phyloP scores from a whole-genome alignment of 2,113 vertebrate genomes.

The Meriones unguiculatus region DNA sequence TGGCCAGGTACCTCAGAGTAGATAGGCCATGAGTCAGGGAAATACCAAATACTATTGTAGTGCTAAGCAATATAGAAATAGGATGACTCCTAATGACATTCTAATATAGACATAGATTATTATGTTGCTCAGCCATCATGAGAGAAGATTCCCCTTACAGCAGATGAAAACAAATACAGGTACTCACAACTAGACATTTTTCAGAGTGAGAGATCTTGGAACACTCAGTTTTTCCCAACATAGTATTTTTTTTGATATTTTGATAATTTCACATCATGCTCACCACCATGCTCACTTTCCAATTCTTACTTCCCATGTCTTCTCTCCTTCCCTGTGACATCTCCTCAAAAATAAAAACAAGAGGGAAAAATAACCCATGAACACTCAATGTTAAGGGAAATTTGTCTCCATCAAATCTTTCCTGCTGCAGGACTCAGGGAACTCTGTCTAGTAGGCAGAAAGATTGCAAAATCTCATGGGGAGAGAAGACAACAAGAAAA shows the following conservation, averaged over 20 bases:
- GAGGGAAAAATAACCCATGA: too few relatives aligned
- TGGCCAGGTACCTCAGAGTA: not conserved
- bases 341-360: too few relatives aligned
- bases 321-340: too few relatives aligned
- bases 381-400: too few relatives aligned
- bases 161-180: not conserved
- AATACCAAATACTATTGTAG: not conserved
- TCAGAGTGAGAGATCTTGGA: not conserved
- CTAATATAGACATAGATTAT: not conserved
- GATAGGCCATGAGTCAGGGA: not conserved
- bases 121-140: not conserved
- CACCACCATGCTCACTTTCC: too few relatives aligned
- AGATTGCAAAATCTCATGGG: too few relatives aligned
- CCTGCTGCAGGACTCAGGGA: not conserved
- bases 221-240: not conserved
- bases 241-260: not conserved
- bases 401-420: not conserved
- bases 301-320: too few relatives aligned
- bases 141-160: not conserved
- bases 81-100: not conserved
- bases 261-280: not conserved
- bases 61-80: not conserved
- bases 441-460: not conserved
- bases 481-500: not conserved
- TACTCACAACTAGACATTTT: not conserved